These are phyloP conservation scores for Podiceps cristatus DNA, from an alignment of 2,113 vertebrate genomes.

Conservation along the genomic window DNA sequence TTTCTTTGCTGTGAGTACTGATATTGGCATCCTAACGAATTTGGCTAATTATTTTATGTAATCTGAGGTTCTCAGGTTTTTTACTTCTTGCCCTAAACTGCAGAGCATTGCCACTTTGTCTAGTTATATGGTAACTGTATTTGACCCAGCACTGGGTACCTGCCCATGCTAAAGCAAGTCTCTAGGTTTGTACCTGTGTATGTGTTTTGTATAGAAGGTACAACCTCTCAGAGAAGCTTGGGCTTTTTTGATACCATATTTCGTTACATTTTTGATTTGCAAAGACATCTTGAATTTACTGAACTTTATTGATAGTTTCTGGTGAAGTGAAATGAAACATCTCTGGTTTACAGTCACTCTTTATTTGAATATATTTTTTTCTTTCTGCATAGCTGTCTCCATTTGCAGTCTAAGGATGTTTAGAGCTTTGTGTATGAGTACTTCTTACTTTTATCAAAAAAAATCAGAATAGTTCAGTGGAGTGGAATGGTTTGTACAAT, in stretches of 20 bases:
- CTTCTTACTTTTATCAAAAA: background rate
- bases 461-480: background rate
- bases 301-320: background rate
- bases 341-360: background rate
- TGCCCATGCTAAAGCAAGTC: background rate
- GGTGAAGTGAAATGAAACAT: background rate
- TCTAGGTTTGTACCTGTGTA: background rate
- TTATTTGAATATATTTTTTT: background rate
- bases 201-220: background rate
- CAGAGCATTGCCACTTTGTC: background rate
- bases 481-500: background rate
- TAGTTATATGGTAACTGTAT: background rate
- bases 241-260: background rate
- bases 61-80: background rate
- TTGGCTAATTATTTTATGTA: background rate
- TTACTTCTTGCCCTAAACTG: background rate
- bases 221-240: rapidly evolving
- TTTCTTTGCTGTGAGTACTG: background rate
- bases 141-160: background rate
- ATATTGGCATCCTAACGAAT: rapidly evolving
- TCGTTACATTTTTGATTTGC: background rate
- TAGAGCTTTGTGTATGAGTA: background rate
- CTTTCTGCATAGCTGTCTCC: background rate
- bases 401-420: background rate
- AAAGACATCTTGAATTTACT: background rate